phyloP scores from a whole-genome alignment of 2,797 vertebrate species.

The Smutsia temminckii region DNA sequence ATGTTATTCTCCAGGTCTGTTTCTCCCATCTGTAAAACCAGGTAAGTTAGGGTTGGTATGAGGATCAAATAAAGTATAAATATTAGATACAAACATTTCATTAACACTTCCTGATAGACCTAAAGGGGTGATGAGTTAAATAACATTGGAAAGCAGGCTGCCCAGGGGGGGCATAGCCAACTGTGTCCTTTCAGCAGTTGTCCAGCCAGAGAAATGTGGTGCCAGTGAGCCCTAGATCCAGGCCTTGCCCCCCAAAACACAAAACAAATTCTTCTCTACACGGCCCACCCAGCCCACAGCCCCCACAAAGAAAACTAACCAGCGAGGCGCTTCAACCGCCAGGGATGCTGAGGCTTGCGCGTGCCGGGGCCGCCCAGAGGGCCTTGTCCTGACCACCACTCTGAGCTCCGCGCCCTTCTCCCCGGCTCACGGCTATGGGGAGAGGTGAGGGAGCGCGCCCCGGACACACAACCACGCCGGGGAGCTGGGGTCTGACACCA shows the following conservation, averaged over 20 bases:
- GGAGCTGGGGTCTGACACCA: background rate
- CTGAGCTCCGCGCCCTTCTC: background rate
- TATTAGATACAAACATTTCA: background rate
- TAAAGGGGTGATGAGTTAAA: background rate
- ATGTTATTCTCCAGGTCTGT: background rate
- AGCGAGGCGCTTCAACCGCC: too few species aligned
- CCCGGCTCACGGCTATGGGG: background rate
- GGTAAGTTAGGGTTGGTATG: background rate
- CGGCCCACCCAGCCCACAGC: too few species aligned
- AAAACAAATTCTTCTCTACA: background rate
- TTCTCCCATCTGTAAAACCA: background rate
- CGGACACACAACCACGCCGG: background rate
- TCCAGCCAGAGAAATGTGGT: background rate
- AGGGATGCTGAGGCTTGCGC: background rate
- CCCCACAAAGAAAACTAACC: background rate
- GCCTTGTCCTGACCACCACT: background rate
- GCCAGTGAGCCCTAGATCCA: background rate
- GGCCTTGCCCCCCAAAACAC: background rate
- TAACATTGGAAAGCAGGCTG: too few species aligned
- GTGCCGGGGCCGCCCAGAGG: background rate
- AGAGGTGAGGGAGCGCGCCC: background rate
- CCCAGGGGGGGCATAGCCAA: background rate
- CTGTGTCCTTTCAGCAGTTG: background rate
- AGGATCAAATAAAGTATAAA: background rate
- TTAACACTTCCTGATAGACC: background rate